phyloP scores from a whole-genome alignment of 1,140 invertebrate species.

The Cecropterus lyciades region DNA sequence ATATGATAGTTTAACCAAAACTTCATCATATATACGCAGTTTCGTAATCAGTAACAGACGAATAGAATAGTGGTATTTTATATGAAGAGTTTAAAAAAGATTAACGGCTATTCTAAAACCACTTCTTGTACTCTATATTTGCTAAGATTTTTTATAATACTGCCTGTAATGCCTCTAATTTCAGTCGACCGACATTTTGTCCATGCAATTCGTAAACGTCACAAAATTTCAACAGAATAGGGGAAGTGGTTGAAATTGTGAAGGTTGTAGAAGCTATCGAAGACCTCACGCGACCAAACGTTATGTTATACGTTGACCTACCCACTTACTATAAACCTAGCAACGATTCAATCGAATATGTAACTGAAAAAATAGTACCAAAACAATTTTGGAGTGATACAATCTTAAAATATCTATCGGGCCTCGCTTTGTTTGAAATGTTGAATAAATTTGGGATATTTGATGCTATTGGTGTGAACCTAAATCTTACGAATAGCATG shows the following conservation, averaged over 20 bases:
- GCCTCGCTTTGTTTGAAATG: constrained; percentile 39
- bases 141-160: no score
- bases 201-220: constrained; percentile 40
- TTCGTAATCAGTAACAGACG: no score
- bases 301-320: constrained; percentile 42
- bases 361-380: constrained; percentile 11
- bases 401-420: constrained; percentile 41
- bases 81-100: no score
- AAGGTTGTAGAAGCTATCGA: constrained; percentile 41
- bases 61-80: no score
- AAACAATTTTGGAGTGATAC: constrained; percentile 41
- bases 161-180: no score
- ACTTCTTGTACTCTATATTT: no score
- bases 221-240: constrained; percentile 40
- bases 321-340: constrained; percentile 42
- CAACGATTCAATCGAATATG: constrained; percentile 13
- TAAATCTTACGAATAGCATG: constrained; percentile 41
- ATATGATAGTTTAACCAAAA: no score
- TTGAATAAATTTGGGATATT: constrained; percentile 42
- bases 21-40: no score
- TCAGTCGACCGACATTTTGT: neutral
- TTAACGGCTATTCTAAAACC: no score
- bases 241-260: constrained; percentile 38
- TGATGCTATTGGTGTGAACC: constrained; percentile 25
- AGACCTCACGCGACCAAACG: constrained; percentile 40